These are phyloP conservation scores for Bolinopsis microptera DNA, from an alignment of 37 sponge, comb jelly and placozoan genomes.

Conservation along the genomic window DNA sequence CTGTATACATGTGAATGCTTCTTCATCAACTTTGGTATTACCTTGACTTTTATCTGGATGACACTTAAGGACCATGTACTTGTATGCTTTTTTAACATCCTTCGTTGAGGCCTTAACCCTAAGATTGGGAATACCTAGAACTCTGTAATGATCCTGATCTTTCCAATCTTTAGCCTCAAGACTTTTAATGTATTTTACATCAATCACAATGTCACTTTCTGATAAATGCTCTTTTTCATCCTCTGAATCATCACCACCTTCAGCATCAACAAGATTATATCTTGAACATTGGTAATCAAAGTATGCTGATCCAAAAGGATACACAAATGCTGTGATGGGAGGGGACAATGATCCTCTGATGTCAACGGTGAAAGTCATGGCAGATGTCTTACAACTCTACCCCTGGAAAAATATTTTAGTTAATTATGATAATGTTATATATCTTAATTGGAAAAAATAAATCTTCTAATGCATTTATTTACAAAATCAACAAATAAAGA, in stretches of 20 bases:
- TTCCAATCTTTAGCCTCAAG: slow-evolving; percentile 65
- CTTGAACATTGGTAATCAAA: slow-evolving; percentile 34
- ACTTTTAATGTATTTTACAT: slow-evolving; percentile 53
- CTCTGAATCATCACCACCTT: slow-evolving; percentile 1
- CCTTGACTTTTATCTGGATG: slow-evolving; percentile 91
- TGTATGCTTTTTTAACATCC: slow-evolving; percentile 91
- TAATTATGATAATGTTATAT: no score
- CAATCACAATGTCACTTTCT: slow-evolving; percentile 47
- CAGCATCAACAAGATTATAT: neutral
- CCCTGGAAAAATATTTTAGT: no score
- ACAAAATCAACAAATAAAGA: no score
- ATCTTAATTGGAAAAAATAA: no score
- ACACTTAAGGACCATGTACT: slow-evolving; percentile 79
- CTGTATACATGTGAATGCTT: slow-evolving; percentile 84
- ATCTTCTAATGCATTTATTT: no score
- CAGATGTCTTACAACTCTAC: no score
- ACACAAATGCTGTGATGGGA: neutral
- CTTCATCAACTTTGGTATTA: slow-evolving; percentile 68
- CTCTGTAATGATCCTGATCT: slow-evolving; percentile 94
- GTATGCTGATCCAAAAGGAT: slow-evolving; percentile 23
- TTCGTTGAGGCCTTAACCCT: slow-evolving; percentile 77
- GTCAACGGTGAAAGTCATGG: slow-evolving; percentile 44
- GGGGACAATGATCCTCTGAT: neutral
- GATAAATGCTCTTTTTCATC: slow-evolving; percentile 31
- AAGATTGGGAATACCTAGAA: slow-evolving; percentile 81